Base-by-base conservation (phyloP, 2,888 invertebrate genomes). In the Scaptodrosophila latifasciaeformis region DNA sequence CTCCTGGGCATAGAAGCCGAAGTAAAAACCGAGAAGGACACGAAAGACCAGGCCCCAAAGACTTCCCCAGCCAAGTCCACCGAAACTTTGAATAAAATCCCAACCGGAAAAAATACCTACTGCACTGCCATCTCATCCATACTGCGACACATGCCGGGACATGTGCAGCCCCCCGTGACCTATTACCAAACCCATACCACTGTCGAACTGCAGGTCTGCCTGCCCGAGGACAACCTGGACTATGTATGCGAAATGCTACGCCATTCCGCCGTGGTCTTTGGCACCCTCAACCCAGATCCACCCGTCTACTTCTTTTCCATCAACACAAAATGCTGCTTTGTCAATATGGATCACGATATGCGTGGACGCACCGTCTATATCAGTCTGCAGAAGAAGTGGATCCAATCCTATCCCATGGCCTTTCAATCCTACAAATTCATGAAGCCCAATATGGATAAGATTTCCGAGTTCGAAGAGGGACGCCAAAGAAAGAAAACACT, bases 311-410 rank as follows among this genome's bases (percentile, higher is more conserved):
- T 60, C 10, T 75, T 71, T 18, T 18, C 21, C 2, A 0, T 71
- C 12, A 55, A 59, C 9, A 42, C 60, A 0, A 48, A 45, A 1
- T 40, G 58, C 4, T 35, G 49, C 1, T 59, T 45, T 18, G 9
- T 9, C 2, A 4, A 13, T 1, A 45, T 70, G 0, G 17, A 4
- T 0, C 56, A 72, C 45, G 39, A 40, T 12, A 30, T 18, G 42
- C 46, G 43, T 2, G 70, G 70, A 2, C 77, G 70, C 2, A 69
- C 74, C 0, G 57, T 70, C 0, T 70, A 70, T 15, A 4, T 70
- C 2, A 76, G 58, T 24, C 15, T 68, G 0, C 18, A 31, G 2
- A 70, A 70, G 37, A 10, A 37, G 3, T 1, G 40, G n/a, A 39
- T 24, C 2, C 10, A 44, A 1, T 4, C 31, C 1, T 70, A 72